phyloP scores from a whole-genome alignment of 2,888 invertebrate species.

The Athripsodes cinereus region DNA sequence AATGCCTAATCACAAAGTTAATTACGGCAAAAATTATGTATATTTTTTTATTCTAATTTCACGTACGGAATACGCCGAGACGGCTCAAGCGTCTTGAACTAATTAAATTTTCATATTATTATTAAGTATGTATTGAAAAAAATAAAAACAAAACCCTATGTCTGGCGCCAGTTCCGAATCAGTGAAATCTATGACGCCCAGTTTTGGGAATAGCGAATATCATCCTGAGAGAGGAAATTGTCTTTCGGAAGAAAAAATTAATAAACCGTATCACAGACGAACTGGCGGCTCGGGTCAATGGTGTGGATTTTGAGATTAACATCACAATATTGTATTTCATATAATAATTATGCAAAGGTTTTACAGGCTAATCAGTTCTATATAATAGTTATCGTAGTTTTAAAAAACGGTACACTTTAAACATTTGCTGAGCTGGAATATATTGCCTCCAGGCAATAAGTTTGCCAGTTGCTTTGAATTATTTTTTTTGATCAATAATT shows the following conservation, averaged over 20 bases:
- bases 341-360: not conserved
- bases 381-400: no score
- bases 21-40: not conserved
- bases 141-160: not conserved
- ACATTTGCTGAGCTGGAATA: no score
- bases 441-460: no score
- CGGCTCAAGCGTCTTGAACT: conserved; percentile 14
- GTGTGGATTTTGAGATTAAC: not conserved
- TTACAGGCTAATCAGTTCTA: not conserved
- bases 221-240: conserved; percentile 10
- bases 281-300: not conserved
- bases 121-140: not conserved
- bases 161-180: conserved; percentile 24
- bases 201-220: conserved; percentile 8
- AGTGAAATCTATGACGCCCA: conserved; percentile 21
- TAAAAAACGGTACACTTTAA: no score
- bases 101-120: conserved; percentile 9
- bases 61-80: conserved; percentile 19
- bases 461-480: no score
- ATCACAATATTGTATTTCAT: not conserved
- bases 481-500: no score
- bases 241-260: conserved; percentile 10
- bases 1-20: not conserved
- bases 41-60: conserved; percentile 20
- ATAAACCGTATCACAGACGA: conserved; percentile 5